Percentiles rank a stretch among this genome's conserved stretches.
phyloP scores from a whole-genome alignment of 2,888 invertebrate genomes.

The Xylota segnis region DNA sequence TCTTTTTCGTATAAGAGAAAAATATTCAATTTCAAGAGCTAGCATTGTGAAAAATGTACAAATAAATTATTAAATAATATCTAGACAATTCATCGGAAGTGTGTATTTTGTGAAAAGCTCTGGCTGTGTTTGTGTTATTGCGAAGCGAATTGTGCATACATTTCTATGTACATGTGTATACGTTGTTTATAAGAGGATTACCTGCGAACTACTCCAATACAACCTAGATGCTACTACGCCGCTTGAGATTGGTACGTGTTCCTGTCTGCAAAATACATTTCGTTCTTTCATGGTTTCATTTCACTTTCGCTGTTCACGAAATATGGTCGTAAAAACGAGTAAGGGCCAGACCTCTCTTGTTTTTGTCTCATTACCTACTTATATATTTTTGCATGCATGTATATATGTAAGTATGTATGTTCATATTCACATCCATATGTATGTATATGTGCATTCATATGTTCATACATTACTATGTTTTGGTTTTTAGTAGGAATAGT shows the following conservation, averaged over 20 bases:
- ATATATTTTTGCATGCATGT: not conserved
- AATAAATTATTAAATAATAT: conserved; percentile 5
- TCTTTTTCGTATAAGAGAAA: not conserved
- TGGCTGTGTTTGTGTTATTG: conserved; percentile 8
- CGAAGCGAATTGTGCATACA: not conserved
- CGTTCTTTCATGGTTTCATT: not conserved
- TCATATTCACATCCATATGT: no score
- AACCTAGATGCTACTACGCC: conserved; percentile 5
- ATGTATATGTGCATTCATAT: no score
- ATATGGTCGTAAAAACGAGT: not conserved
- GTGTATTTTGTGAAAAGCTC: conserved; percentile 1
- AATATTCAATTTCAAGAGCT: not conserved
- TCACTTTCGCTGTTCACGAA: not conserved
- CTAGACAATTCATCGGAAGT: not conserved
- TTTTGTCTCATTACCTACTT: not conserved
- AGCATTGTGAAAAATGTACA: conserved; percentile 2
- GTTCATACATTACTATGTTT: no score
- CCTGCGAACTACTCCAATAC: not conserved
- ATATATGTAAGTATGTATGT: no score
- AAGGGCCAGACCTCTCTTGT: not conserved
- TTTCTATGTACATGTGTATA: not conserved
- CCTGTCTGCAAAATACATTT: not conserved
- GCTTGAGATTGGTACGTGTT: conserved; percentile 17
- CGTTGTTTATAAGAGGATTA: not conserved
- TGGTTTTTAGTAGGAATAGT: no score